Evolutionary conservation across 2,797 vertebrate genomes (phyloP).

Genomic region (Garrulus glandarius): DNA sequence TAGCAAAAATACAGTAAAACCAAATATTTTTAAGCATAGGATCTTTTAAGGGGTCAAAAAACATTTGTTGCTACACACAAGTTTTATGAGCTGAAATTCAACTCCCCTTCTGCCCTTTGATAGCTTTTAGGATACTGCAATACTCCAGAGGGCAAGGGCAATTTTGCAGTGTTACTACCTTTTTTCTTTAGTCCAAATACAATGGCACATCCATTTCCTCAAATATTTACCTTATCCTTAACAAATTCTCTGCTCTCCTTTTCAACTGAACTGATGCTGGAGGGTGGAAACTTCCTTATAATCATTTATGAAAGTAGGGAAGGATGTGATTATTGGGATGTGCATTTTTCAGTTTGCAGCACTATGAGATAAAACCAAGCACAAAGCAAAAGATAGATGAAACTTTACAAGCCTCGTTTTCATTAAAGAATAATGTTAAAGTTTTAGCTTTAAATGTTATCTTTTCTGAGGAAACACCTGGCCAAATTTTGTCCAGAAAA

Average conservation of each 20-base stretch:
- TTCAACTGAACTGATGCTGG: neutral
- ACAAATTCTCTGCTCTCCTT: neutral
- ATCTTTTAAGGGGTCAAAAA: neutral
- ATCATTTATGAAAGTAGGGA: neutral
- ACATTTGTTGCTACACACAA: neutral
- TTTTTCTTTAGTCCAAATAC: neutral
- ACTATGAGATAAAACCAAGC: neutral
- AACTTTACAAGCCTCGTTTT: neutral
- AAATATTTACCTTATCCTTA: neutral
- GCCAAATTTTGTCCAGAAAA: neutral
- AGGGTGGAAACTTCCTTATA: neutral
- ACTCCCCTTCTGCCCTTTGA: neutral
- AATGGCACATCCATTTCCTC: neutral
- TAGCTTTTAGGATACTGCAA: neutral
- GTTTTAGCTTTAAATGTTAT: neutral
- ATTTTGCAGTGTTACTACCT: neutral
- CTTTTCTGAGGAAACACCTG: neutral
- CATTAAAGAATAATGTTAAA: neutral
- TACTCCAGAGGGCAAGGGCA: neutral
- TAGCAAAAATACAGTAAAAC: neutral
- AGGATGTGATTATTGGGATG: neutral
- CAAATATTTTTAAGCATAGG: neutral
- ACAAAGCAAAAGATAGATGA: neutral
- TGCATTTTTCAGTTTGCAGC: neutral
- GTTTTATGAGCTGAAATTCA: neutral